These are phyloP conservation scores for Cebus imitator DNA, from an alignment of 2,113 vertebrate genomes.

Conservation along the genomic window DNA sequence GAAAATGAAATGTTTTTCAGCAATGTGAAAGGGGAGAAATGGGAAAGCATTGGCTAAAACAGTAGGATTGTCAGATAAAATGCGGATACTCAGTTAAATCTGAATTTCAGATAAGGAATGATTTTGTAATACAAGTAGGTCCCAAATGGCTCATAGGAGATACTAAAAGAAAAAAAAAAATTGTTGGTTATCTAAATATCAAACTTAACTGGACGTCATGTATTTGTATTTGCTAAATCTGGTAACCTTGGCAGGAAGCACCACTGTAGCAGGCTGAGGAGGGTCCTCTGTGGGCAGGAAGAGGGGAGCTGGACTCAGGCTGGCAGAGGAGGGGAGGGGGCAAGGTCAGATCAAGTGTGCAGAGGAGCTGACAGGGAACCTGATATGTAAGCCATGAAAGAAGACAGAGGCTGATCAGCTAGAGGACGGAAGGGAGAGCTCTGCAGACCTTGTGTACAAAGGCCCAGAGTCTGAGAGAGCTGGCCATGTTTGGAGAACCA, in stretches of 20 bases:
- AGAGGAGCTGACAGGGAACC: neutral
- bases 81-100: neutral
- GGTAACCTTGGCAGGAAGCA: neutral
- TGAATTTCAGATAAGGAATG: neutral
- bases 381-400: neutral
- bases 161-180: neutral
- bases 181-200: neutral
- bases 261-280: neutral
- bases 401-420: neutral
- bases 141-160: neutral
- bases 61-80: neutral
- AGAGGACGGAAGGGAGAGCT: neutral
- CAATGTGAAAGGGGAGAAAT: neutral
- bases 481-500: rapidly evolving
- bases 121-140: neutral
- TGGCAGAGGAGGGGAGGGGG: neutral
- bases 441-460: rapidly evolving
- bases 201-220: neutral
- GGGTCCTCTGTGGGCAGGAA: neutral
- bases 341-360: too few relatives aligned
- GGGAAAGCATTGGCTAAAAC: neutral
- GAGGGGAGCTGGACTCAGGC: neutral
- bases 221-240: neutral
- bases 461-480: neutral
- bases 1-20: neutral